Evolutionary conservation across 2,888 invertebrate species (phyloP).

Genomic region (Drosophila ezoana): DNA sequence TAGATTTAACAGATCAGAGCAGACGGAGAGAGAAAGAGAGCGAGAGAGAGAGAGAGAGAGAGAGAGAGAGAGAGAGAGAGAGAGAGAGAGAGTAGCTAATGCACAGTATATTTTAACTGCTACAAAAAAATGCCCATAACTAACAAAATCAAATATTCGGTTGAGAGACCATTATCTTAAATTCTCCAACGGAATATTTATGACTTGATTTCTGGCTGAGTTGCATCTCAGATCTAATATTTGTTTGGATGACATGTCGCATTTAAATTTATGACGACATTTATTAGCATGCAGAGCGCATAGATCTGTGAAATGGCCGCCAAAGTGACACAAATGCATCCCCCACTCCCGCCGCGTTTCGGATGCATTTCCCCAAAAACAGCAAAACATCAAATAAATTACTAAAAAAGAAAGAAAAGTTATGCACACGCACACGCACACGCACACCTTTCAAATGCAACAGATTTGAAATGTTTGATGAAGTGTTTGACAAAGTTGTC

Average conservation of each 20-base stretch:
- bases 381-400: slow-evolving; percentile 63
- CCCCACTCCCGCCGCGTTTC: slow-evolving; percentile 7
- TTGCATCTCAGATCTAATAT: slow-evolving; percentile 25
- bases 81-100: no score
- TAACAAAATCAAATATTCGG: slow-evolving; percentile 44
- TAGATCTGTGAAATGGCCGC: slow-evolving; percentile 71
- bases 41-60: not conserved
- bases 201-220: slow-evolving; percentile 49
- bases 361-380: slow-evolving; percentile 42
- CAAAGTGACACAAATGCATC: slow-evolving; percentile 69
- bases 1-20: not conserved
- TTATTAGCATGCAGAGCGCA: slow-evolving; percentile 76
- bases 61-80: not conserved
- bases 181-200: slow-evolving; percentile 66
- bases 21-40: not conserved
- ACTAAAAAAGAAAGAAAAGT: slow-evolving; percentile 30
- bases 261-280: slow-evolving; percentile 81
- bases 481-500: slow-evolving; percentile 78
- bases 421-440: slow-evolving; percentile 4
- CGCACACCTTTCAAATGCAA: slow-evolving; percentile 37
- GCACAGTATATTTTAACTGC: not conserved
- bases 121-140: slow-evolving; percentile 25
- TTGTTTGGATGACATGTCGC: slow-evolving; percentile 59
- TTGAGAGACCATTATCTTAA: slow-evolving; percentile 51
- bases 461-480: slow-evolving; percentile 69